These are phyloP conservation scores for Cryptoleucopteryx plumbea DNA, from an alignment of 2,113 vertebrate genomes.

Conservation along the genomic window DNA sequence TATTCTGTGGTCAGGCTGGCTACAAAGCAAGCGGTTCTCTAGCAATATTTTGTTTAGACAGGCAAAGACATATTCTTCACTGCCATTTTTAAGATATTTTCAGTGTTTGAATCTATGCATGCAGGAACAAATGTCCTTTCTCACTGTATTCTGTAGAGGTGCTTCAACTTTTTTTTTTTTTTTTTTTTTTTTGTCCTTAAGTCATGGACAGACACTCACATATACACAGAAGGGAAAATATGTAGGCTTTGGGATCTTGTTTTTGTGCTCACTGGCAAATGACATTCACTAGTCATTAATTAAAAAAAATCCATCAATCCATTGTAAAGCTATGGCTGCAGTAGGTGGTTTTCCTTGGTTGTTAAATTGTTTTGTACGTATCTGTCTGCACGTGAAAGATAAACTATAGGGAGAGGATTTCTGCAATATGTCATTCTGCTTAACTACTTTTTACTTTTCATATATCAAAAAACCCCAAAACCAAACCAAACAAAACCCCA, in stretches of 20 bases:
- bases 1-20: background rate
- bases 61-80: constrained; percentile 6
- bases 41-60: constrained; percentile 48
- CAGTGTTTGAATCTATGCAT: background rate
- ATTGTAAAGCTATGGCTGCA: background rate
- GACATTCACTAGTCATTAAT: background rate
- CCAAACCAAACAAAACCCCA: background rate
- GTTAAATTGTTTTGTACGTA: background rate
- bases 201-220: rapidly evolving
- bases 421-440: background rate
- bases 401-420: background rate
- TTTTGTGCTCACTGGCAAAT: background rate
- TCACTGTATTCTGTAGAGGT: background rate
- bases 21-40: constrained; percentile 21
- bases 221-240: background rate
- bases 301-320: background rate
- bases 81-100: background rate
- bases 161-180: background rate
- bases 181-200: background rate
- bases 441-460: background rate
- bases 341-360: background rate
- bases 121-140: background rate
- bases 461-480: no score
- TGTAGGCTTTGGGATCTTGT: background rate
- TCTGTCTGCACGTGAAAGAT: background rate